These are phyloP conservation scores for Sturnus vulgaris DNA, from an alignment of 2,113 vertebrate species.

Conservation along the genomic window DNA sequence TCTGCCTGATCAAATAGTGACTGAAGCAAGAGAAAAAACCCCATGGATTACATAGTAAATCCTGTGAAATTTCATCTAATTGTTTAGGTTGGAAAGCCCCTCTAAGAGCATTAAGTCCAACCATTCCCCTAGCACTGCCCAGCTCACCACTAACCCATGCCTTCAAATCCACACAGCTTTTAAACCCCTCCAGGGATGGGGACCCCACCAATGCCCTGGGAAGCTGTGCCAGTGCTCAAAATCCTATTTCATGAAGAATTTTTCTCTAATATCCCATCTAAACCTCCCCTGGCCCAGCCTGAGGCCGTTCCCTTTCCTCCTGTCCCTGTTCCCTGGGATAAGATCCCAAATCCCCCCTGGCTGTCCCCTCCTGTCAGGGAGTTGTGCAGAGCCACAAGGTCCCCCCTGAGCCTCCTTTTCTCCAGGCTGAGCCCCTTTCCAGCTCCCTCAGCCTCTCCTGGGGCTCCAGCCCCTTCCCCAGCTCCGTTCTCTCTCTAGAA, in stretches of 20 bases:
- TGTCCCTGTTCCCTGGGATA: background rate
- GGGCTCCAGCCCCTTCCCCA: background rate
- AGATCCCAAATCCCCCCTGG: background rate
- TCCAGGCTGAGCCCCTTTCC: background rate
- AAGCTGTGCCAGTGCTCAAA: background rate
- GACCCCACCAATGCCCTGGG: too few relatives aligned
- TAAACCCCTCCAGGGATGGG: background rate
- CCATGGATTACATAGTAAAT: background rate
- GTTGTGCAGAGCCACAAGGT: background rate
- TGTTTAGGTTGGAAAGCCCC: background rate
- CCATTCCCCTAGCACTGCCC: too few relatives aligned
- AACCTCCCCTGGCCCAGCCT: rapidly evolving
- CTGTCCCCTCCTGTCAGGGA: background rate
- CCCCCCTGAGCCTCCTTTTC: background rate
- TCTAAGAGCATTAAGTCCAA: background rate
- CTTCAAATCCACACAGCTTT: rapidly evolving
- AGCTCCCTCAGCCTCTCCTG: background rate
- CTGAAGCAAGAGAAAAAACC: background rate
- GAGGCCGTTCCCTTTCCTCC: rapidly evolving
- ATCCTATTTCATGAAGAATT: background rate
- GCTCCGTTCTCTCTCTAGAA: background rate
- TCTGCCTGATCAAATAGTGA: background rate
- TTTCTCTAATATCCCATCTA: background rate
- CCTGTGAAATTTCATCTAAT: background rate
- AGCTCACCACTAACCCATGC: background rate